Conservation (phyloP, 2,113 vertebrate genomes). For the Anarhynchus alexandrinus region DNA sequence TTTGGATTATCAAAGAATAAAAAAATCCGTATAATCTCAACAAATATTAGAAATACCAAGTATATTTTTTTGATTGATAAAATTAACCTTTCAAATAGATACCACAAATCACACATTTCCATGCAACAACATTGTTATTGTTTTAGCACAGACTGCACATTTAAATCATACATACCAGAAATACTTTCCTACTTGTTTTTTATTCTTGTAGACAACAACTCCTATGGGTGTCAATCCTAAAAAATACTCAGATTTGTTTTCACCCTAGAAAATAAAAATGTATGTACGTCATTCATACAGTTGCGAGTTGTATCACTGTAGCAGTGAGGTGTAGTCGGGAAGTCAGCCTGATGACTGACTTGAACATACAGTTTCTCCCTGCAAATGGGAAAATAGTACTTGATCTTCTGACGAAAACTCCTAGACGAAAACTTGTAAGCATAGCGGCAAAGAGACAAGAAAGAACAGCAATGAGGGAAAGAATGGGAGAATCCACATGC, state of each 20-base stretch:
- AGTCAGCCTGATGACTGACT: background rate
- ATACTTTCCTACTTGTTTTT: conserved; percentile 92
- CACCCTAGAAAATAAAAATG: conserved; percentile 79
- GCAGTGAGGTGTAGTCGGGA: background rate
- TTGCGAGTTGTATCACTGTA: background rate
- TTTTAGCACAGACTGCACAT: background rate
- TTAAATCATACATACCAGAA: conserved; percentile 84
- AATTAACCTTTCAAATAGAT: background rate
- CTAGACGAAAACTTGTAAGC: accelerated
- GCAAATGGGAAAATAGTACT: background rate
- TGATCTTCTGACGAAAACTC: background rate
- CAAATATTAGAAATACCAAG: background rate
- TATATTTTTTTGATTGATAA: background rate
- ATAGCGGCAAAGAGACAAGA: background rate
- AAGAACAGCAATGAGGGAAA: background rate
- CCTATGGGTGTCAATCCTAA: conserved; percentile 88
- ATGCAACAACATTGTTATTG: background rate
- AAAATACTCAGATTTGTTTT: conserved; percentile 90
- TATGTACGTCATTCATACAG: background rate
- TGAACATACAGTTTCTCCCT: background rate
- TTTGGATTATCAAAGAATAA: background rate
- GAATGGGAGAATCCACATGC: background rate
- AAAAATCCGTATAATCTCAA: background rate
- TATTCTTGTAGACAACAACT: conserved; percentile 91
- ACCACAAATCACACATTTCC: background rate